Base-by-base conservation (phyloP, 92 coral and sea anemone species). In the Porites divaricata region DNA sequence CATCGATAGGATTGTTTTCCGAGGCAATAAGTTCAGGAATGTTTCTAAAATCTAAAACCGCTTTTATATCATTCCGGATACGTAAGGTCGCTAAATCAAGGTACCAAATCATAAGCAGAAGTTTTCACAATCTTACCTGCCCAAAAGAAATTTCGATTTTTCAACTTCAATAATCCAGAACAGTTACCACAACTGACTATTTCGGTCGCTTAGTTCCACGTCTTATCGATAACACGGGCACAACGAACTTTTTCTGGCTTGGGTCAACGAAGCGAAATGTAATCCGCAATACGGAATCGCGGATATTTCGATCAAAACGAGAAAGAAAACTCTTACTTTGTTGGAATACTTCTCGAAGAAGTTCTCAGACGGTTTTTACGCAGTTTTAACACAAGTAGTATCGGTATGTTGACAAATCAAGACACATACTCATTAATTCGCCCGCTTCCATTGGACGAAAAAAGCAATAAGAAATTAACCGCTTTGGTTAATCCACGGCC, bases 371-470 rank as follows among this genome's bases (percentile, higher is more conserved):
- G 75, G 17, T 80, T 26, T 2, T 75, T 80, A 75, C 22, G 25
- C 8, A 26, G 65, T 53, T 53, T 65, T 61, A 64, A 23, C 65
- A 24, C 59, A 56, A 22, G 22, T 58, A 58, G 63, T 26, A 16
- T 80, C 35, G 83, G 83, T 79, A 79, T 79, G 76, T 80, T 54
- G 66, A 68, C 84, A 68, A 11, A 53, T 68, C n/a, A 80, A 20
- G 65, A 79, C 75, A 67, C 75, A 35, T 67, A 22, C 7, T 51
- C 22, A 23, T 35, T 35, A 35, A 41, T 8, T 7, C 26, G 74
- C 67, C 54, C 1, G 22, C 26, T 53, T 28, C 66, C 11, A 80
- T 80, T 80, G 75, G 84, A 24, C 65, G 75, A 26, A 8, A 17
- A 4, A 52, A 51, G 12, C 51, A 25, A 25, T 13, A 2, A 26